Base-by-base conservation (phyloP, 2,113 vertebrate species). In the Aspidoscelis tigris region DNA sequence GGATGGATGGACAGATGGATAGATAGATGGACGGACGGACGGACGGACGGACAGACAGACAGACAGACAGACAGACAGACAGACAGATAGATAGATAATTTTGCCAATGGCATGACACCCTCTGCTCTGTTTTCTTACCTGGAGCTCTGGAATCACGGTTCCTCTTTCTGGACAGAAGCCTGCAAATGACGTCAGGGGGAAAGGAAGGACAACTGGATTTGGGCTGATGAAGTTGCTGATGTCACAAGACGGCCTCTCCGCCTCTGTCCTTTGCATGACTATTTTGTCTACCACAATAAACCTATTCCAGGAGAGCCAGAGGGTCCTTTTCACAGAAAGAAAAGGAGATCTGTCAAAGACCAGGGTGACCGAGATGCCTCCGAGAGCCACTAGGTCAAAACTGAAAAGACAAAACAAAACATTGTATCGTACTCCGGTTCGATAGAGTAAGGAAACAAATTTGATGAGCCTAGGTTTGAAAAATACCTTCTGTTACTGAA, bases 271-370 rank as follows among this genome's bases (percentile, higher is more conserved):
- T 90, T 97, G 97, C 98, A 99, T 98, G 85, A 95, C 94, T 78
- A 99, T 98, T 93, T 98, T 98, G 89, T 98, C 98, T 89, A 99
- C 92, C 18, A 99, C 97, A 88, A 98, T 92, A 90, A 99, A 99
- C 91, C 97, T 97, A 93, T 99, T 99, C 98, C 98, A 98, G 39
- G 99, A 98, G 69, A 99, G 96, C 98, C 98, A 99, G 80, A 99
- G 93, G 1, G 98, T 98, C 86, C 97, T 97, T 87, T 97, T 98
- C 93, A 98, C 97, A 80, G 97, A 92, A 81, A 98, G 92, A 92
- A 99, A 99, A 78, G 99, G 99, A 73, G 98, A 98, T 18, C 99
- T 97, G 85, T 99, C 98, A 95, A 99, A 99, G 92, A 98, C 91
- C 85, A 99, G 95, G 76, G 97, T 96, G 81, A 99, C 95, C 9